phyloP scores from a whole-genome alignment of 2,113 vertebrate species.

The Corydoras maculifer region DNA sequence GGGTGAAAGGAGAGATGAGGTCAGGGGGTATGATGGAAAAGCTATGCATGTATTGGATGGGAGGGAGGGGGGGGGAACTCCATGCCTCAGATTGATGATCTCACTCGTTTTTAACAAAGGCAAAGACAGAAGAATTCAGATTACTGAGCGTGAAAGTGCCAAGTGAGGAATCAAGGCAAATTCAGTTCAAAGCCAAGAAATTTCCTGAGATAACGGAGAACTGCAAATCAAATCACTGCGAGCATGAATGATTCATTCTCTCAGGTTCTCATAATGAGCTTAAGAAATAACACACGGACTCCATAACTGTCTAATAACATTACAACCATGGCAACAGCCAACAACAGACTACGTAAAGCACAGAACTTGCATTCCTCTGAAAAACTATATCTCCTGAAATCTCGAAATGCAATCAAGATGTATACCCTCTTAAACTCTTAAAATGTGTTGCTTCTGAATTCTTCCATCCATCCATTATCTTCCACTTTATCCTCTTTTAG shows the following conservation, averaged over 20 bases:
- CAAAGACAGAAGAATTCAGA: constrained; percentile 29
- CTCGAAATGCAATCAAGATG: constrained; percentile 15
- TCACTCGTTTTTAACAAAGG: constrained; percentile 23
- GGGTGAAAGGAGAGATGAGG: not conserved
- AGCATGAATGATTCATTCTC: not conserved
- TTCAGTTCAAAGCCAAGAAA: constrained; percentile 12
- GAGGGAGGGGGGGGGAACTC: constrained; percentile 3
- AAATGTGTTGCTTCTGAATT: no score
- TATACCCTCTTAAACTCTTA: not conserved
- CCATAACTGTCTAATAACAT: constrained; percentile 24
- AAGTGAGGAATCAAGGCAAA: constrained; percentile 18
- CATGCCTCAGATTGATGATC: constrained; percentile 31
- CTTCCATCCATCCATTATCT: no score
- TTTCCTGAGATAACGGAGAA: constrained; percentile 14
- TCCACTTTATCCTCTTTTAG: no score
- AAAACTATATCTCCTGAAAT: not conserved
- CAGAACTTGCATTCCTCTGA: constrained; percentile 3
- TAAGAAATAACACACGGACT: constrained; percentile 4
- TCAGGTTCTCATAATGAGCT: constrained; percentile 19
- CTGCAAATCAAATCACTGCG: not conserved
- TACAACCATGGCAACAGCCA: constrained; percentile 23
- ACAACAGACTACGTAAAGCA: not conserved
- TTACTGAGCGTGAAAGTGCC: constrained; percentile 38
- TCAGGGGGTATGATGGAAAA: constrained; percentile 15
- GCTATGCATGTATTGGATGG: not conserved